Base-by-base conservation (phyloP, 2,113 vertebrate genomes). In the Clarias magur region DNA sequence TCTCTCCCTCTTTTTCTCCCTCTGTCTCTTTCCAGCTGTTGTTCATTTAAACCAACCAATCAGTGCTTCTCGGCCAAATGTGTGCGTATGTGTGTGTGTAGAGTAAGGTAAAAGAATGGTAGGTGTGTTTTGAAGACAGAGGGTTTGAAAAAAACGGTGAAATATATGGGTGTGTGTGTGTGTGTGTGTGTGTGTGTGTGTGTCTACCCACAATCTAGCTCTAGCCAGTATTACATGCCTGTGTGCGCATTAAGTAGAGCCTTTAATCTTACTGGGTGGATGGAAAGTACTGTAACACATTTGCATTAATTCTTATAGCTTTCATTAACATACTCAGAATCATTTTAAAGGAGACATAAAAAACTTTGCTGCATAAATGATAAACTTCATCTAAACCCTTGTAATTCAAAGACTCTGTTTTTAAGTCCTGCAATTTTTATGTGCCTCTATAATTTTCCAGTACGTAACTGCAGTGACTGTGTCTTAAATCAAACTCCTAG, bases 11-110 rank as follows among this genome's bases (percentile, higher is more conserved):
- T 30, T 53, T 67, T 17, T 80, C 19, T 25, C 13, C 9, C 8
- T 16, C 84, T 82, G 53, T 70, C 9, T 57, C 42, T 85, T 80
- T 72, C 72, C 83, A 87, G 86, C 34, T 85, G 79, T 80, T 89
- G 60, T 70, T 82, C 81, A 79, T 89, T 89, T 86, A 85, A 88
- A 86, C 38, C 38, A 27, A 73, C 86, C 86, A 89, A 88, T 85
- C 89, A 86, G 53, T 79, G 83, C 27, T 70, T 78, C 1, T 59
- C n/a, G 34, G 84, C 78, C 42, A 79, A 78, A 21, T 62, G 70
- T 54, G 82, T 83, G 38, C 75, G 23, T 87, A 42, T 73, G 81
- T 80, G 57, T 80, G 65, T 80, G 75, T 73, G 38, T 60, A 17
- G 0, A 78, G 7, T 17, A 30, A 72, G 25, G 30, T 8, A 5